Evolutionary conservation across 2,797 vertebrate species (phyloP).

Genomic region (Sylvilagus floridanus): DNA sequence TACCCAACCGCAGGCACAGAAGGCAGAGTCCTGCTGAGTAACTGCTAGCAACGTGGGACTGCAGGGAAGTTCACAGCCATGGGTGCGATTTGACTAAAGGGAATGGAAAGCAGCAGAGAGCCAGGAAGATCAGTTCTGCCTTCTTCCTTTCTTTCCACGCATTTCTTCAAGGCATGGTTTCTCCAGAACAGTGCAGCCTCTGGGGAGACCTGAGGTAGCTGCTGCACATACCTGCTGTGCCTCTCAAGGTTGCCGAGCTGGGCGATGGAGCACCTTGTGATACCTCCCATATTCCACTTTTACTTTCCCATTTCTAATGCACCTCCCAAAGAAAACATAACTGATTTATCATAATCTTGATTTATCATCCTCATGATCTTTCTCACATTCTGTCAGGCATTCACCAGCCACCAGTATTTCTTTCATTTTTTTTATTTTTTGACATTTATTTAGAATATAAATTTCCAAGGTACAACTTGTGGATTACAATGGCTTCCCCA

Average conservation of each 20-base stretch:
- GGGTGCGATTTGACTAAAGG: not conserved
- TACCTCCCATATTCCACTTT: not conserved
- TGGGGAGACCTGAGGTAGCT: not conserved
- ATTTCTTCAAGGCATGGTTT: not conserved
- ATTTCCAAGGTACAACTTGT: too few relatives aligned
- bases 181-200: not conserved
- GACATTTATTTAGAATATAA: too few relatives aligned
- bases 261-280: not conserved
- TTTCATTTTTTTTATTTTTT: too few relatives aligned
- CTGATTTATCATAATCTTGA: too few relatives aligned
- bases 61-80: not conserved
- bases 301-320: not conserved
- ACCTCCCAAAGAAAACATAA: constrained; percentile 60
- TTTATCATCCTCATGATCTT: too few relatives aligned
- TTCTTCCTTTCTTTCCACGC: not conserved
- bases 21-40: too few relatives aligned
- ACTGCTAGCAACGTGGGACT: not conserved
- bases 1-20: not conserved
- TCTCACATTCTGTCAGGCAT: too few relatives aligned
- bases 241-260: not conserved
- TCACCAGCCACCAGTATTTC: not conserved
- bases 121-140: not conserved
- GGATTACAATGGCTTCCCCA: too few relatives aligned
- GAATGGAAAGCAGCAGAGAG: not conserved
- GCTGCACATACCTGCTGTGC: not conserved